Base-by-base conservation (phyloP, 2,888 invertebrate species). In the Drosophila limbata region DNA sequence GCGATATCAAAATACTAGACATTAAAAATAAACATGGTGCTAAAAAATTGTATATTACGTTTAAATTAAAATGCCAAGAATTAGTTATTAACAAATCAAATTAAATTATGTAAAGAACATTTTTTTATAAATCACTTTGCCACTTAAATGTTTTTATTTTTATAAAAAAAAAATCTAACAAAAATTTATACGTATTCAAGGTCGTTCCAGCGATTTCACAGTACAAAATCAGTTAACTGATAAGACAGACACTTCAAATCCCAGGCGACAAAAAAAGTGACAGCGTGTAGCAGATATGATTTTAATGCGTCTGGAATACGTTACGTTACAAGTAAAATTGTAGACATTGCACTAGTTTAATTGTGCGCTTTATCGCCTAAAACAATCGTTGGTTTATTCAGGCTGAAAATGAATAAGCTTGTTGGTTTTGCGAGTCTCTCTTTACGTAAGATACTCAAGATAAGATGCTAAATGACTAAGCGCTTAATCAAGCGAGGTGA, bases 361-460 rank as follows among this genome's bases (percentile, higher is more conserved):
- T 56, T 63, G 55, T 48, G 31, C 17, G 57, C 65, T 70, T 69
- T 70, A 75, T 74, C 65, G 66, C 51, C 17, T 6, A 15, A 40
- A 19, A 39, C 50, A 70, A 69, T 62, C 56, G 40, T 35, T 52
- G n/a, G 15, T n/a, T 19, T 39, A 28, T 70, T 53, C 19, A 61
- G 13, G 17, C 35, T 44, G 11, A 25, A 53, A 56, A 63, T 45
- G 8, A 59, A 69, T 45, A 67, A 45, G 21, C 19, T 19, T 35
- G 21, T 60, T 28, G 56, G 17, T 47, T 47, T 42, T 33, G 39
- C 35, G 60, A 51, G 44, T 33, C 52, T 10, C 52, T 10, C 47
- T 76, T 77, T 74, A 67, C 65, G 62, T 71, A 79, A 83, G 68
- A 76, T 81, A 70, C 61, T 60, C 35, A 61, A 84, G 83, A 84